phyloP scores from a whole-genome alignment of 2,888 invertebrate species.

The Scaptomyza reducta region DNA sequence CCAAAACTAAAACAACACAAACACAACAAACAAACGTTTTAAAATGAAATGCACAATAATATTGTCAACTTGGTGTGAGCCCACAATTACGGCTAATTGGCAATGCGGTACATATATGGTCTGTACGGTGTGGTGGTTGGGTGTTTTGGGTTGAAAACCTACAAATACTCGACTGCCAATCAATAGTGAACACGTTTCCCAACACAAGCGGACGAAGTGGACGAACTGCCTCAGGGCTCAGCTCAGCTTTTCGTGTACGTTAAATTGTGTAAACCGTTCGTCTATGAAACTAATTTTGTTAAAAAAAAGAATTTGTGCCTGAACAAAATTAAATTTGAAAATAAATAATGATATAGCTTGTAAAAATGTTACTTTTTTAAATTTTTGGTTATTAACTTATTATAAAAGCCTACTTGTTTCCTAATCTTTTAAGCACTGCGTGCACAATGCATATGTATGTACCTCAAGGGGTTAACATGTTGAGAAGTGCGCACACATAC shows the following conservation, averaged over 20 bases:
- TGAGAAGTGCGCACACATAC: background rate
- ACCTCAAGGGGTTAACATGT: background rate
- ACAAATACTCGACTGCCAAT: slow-evolving; percentile 40
- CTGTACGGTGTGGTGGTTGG: background rate
- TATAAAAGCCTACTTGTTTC: background rate
- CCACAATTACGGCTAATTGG: slow-evolving; percentile 36
- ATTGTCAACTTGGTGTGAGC: slow-evolving; percentile 14
- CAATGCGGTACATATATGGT: background rate
- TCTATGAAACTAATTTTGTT: background rate
- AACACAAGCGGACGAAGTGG: slow-evolving; percentile 4
- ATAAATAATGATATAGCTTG: background rate
- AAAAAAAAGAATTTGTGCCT: slow-evolving; percentile 25
- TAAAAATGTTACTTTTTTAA: background rate
- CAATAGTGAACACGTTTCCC: slow-evolving; percentile 32
- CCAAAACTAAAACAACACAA: slow-evolving; percentile 5
- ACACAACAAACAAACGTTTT: background rate
- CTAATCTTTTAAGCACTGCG: background rate
- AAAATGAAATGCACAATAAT: background rate
- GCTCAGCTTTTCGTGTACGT: slow-evolving; percentile 3
- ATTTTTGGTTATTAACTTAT: background rate
- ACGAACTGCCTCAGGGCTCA: background rate
- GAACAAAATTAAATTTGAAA: slow-evolving; percentile 22
- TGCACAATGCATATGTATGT: background rate
- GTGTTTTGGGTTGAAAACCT: slow-evolving; percentile 26
- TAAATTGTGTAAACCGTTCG: background rate